These are phyloP conservation scores for Istiophorus platypterus DNA, from an alignment of 2,113 vertebrate species.

Conservation along the genomic window DNA sequence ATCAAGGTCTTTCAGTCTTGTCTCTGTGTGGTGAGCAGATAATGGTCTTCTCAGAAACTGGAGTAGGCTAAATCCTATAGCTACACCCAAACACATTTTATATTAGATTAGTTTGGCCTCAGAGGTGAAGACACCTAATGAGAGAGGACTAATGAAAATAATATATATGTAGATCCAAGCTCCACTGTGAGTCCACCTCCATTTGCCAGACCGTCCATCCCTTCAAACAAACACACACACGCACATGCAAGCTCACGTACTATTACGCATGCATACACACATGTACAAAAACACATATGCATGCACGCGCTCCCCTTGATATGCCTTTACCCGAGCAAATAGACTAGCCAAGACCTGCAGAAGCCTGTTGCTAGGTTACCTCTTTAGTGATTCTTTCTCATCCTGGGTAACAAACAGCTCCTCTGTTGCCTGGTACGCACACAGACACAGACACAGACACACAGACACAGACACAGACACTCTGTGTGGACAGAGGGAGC, in stretches of 20 bases:
- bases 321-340: slow-evolving; percentile 79
- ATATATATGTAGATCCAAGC: slow-evolving; percentile 59
- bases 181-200: slow-evolving; percentile 40
- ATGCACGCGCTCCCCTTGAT: slow-evolving; percentile 39
- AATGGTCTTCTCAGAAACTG: slow-evolving; percentile 13
- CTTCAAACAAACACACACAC: slow-evolving; percentile 8
- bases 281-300: neutral
- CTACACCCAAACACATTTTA: slow-evolving; percentile 51
- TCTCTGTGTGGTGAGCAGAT: slow-evolving; percentile 23
- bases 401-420: slow-evolving; percentile 80
- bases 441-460: slow-evolving; percentile 24
- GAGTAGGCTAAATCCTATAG: neutral
- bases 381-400: slow-evolving; percentile 79
- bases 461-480: slow-evolving; percentile 42
- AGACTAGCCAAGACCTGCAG: slow-evolving; percentile 72
- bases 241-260: slow-evolving; percentile 9
- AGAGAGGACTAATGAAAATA: slow-evolving; percentile 69
- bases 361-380: slow-evolving; percentile 88
- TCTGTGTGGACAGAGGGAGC: slow-evolving; percentile 53
- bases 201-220: neutral
- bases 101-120: slow-evolving; percentile 41
- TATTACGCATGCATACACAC: neutral
- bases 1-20: slow-evolving; percentile 2
- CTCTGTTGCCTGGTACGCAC: slow-evolving; percentile 68
- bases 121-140: slow-evolving; percentile 51